Conservation (phyloP, 2,113 vertebrate species). For the Bettongia penicillata region DNA sequence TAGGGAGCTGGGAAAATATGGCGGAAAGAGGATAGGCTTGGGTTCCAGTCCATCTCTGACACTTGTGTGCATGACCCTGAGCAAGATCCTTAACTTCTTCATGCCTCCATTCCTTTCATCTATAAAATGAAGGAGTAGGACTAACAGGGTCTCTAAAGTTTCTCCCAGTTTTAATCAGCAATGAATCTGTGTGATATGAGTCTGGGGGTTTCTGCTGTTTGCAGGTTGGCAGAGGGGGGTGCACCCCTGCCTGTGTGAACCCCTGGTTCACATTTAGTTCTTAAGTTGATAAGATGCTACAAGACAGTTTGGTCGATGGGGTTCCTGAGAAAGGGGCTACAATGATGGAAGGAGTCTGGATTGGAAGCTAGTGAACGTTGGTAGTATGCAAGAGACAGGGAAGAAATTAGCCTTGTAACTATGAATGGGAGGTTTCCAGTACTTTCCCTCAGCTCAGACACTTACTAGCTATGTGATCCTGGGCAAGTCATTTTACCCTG, state of each 20-base stretch:
- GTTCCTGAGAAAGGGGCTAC: neutral
- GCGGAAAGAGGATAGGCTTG: neutral
- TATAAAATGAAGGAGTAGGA: neutral
- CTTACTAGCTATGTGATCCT: neutral
- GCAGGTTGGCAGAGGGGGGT: neutral
- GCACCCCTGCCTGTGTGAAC: too few relatives aligned
- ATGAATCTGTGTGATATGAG: neutral
- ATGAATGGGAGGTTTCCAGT: neutral
- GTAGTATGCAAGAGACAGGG: neutral
- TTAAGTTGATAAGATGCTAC: neutral
- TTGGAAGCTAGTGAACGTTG: neutral
- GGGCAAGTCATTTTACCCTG: neutral
- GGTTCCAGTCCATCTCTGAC: too few relatives aligned
- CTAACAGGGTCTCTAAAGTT: neutral
- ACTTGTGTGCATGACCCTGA: neutral
- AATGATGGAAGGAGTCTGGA: neutral
- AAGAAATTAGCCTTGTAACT: neutral
- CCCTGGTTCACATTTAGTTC: neutral
- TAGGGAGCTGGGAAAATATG: neutral
- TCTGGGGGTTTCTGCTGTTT: neutral
- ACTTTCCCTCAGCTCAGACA: neutral
- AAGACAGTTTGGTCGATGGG: neutral
- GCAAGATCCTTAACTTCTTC: neutral
- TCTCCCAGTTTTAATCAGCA: neutral
- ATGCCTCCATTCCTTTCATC: neutral